Percentiles rank a stretch among this genome's conserved stretches.
Evolutionary conservation across 2,113 vertebrate genomes (phyloP).

Genomic region (Rousettus leschenaultii): DNA sequence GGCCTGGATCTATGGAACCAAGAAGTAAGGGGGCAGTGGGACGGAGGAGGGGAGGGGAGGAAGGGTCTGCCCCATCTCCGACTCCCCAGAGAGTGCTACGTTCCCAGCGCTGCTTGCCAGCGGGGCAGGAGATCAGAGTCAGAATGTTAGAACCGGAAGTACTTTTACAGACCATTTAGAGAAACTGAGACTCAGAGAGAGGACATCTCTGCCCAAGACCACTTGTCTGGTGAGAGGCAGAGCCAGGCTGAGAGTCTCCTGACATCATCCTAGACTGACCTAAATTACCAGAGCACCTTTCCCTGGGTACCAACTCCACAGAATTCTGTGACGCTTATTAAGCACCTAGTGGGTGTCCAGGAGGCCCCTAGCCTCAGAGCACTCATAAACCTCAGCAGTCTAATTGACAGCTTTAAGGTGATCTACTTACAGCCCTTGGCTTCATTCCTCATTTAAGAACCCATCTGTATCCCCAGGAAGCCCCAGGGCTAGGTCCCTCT

Average conservation of each 20-base stretch:
- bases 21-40: constrained; percentile 86
- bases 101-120: not conserved
- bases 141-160: not conserved
- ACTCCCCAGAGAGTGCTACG: not conserved
- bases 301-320: not conserved
- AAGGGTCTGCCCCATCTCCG: not conserved
- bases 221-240: not conserved
- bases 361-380: not conserved
- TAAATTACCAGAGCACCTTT: not conserved
- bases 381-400: not conserved
- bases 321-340: not conserved
- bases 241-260: not conserved
- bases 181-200: not conserved
- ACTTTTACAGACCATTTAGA: not conserved
- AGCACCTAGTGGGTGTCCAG: not conserved
- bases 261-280: no score
- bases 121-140: not conserved
- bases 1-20: constrained; percentile 98
- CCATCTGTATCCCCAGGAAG: not conserved
- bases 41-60: not conserved
- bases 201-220: no score
- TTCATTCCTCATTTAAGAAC: not conserved
- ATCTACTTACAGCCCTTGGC: not conserved
- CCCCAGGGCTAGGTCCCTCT: not conserved
- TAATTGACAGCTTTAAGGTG: not conserved